A percentile compares a stretch with the other conserved stretches of the same genome.
These are phyloP conservation scores for Anodontia alba DNA, from an alignment of 2,888 invertebrate genomes.

Conservation along the genomic window DNA sequence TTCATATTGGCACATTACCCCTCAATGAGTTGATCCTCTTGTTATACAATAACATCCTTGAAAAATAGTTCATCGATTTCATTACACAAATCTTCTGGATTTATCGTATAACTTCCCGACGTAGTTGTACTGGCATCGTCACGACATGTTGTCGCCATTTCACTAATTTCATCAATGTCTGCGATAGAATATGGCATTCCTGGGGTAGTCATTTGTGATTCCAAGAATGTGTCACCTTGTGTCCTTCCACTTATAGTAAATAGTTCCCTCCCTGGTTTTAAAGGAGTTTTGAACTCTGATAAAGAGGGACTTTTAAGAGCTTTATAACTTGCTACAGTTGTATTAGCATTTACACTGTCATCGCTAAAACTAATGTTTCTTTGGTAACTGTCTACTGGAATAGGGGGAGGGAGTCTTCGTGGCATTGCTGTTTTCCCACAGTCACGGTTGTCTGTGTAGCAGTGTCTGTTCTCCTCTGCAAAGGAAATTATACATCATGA, in stretches of 20 bases:
- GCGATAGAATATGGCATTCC: slow-evolving; percentile 72
- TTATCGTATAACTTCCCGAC: slow-evolving; percentile 82
- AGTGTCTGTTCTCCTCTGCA: slow-evolving; percentile 59
- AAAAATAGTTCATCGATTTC: slow-evolving; percentile 83
- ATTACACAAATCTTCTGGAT: slow-evolving; percentile 82
- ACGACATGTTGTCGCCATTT: slow-evolving; percentile 65
- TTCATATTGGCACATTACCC: not conserved
- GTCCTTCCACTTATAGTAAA: slow-evolving; percentile 57
- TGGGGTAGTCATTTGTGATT: slow-evolving; percentile 66
- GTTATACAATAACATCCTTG: slow-evolving; percentile 77
- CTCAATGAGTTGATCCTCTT: not conserved
- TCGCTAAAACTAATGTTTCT: slow-evolving; percentile 80
- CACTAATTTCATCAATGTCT: slow-evolving; percentile 75
- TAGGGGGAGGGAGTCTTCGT: slow-evolving; percentile 47
- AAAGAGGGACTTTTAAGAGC: slow-evolving; percentile 39
- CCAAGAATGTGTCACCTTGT: slow-evolving; percentile 58
- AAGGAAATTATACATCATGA: slow-evolving; percentile 18
- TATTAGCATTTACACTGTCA: slow-evolving; percentile 76
- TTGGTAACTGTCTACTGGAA: slow-evolving; percentile 53
- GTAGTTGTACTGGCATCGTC: slow-evolving; percentile 79
- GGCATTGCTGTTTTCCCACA: slow-evolving; percentile 27
- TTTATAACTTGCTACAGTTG: slow-evolving; percentile 55
- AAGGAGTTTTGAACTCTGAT: slow-evolving; percentile 51
- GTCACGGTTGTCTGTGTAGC: slow-evolving; percentile 17
- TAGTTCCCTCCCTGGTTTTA: slow-evolving; percentile 46